Evolutionary conservation across 92 coral and sea anemone genomes (phyloP).

Genomic region (Porites rus): DNA sequence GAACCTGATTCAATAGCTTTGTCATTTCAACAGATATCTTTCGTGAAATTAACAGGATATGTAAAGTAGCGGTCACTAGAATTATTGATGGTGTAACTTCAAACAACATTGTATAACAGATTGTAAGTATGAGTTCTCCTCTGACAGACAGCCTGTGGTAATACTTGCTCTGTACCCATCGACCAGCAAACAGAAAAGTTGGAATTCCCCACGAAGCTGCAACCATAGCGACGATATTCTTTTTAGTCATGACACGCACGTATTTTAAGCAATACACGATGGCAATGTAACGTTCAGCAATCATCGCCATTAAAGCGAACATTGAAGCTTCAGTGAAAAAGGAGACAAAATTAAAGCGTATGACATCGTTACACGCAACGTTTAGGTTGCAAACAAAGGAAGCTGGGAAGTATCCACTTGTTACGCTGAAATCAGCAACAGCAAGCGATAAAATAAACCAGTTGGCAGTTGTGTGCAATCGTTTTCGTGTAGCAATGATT

Average conservation of each 20-base stretch:
- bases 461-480: conserved; percentile 26
- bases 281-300: conserved; percentile 36
- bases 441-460: conserved; percentile 35
- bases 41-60: conserved; percentile 18
- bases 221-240: not conserved
- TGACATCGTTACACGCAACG: not conserved
- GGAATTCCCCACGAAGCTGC: conserved; percentile 33
- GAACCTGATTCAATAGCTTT: conserved; percentile 19
- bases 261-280: conserved; percentile 32
- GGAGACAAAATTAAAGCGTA: conserved; percentile 13
- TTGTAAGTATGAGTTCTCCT: not conserved
- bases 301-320: conserved; percentile 23
- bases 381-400: conserved; percentile 10
- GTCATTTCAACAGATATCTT: conserved; percentile 17
- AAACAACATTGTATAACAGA: conserved; percentile 29
- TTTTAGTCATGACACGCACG: conserved; percentile 13
- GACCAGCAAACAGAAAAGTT: not conserved
- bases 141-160: not conserved
- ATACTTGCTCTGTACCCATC: conserved; percentile 4
- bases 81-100: conserved; percentile 20
- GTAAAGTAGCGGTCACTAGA: conserved; percentile 11
- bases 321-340: conserved; percentile 16
- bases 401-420: conserved; percentile 24
- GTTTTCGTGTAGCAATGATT: conserved; percentile 4
- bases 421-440: conserved; percentile 35